Evolutionary conservation across 2,797 vertebrate species (phyloP).

Genomic region (Bothrops alternatus): DNA sequence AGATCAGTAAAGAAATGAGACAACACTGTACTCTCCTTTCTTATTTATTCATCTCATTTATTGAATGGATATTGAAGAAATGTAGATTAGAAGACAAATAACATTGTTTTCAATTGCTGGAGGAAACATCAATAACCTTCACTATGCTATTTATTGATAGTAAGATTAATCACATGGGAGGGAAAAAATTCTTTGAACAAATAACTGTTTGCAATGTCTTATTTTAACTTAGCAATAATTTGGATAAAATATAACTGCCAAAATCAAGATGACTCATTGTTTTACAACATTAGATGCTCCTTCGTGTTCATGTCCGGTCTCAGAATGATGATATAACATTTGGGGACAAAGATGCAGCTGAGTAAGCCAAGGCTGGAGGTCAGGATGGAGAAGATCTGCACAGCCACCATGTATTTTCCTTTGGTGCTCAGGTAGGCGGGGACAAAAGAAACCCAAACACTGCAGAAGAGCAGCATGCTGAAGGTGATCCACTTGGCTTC

Average conservation of each 20-base stretch:
- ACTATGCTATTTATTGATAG: not conserved
- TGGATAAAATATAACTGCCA: not conserved
- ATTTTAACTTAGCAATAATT: not conserved
- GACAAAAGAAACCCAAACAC: not conserved
- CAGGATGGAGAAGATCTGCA: not conserved
- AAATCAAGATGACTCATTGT: not conserved
- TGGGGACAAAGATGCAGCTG: not conserved
- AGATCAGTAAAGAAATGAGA: not conserved
- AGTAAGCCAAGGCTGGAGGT: not conserved
- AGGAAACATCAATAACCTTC: not conserved
- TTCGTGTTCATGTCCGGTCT: not conserved
- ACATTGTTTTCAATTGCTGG: not conserved
- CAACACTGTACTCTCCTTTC: not conserved
- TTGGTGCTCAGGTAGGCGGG: not conserved
- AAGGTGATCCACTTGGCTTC: not conserved
- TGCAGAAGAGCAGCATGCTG: not conserved
- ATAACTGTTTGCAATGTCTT: not conserved
- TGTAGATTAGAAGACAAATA: not conserved
- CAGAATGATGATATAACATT: not conserved
- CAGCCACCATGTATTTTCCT: not conserved
- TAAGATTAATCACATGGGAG: not conserved
- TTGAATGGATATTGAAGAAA: not conserved
- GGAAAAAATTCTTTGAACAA: not conserved
- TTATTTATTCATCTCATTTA: not conserved
- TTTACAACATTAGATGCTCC: not conserved